phyloP scores from a whole-genome alignment of 2,888 invertebrate genomes.

The Himalopsyche tibetana region DNA sequence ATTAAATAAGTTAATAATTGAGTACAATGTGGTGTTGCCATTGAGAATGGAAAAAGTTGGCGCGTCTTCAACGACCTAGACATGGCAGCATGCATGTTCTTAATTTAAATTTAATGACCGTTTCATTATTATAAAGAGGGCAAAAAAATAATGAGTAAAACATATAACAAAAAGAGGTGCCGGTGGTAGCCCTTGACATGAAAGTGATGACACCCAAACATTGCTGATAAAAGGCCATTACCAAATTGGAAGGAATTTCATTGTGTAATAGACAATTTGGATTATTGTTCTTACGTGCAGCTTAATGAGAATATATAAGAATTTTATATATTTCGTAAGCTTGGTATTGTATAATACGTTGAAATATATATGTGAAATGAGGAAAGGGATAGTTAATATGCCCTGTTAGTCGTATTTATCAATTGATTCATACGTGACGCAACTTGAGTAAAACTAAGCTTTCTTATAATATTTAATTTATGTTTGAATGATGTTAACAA shows the following conservation, averaged over 20 bases:
- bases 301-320: neutral
- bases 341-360: too few relatives aligned
- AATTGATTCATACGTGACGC: too few relatives aligned
- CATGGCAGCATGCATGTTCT: constrained; percentile 23
- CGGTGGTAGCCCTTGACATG: neutral
- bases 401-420: too few relatives aligned
- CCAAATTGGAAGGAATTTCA: neutral
- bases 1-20: neutral
- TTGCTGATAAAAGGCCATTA: neutral
- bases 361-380: too few relatives aligned
- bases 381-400: too few relatives aligned
- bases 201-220: constrained; percentile 36
- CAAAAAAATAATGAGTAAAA: neutral
- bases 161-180: neutral
- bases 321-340: neutral
- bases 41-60: constrained; percentile 33
- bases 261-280: neutral
- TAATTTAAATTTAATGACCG: constrained; percentile 25
- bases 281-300: neutral
- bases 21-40: neutral
- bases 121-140: constrained; percentile 33
- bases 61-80: constrained; percentile 32
- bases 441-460: too few relatives aligned
- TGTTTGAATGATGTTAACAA: too few relatives aligned
- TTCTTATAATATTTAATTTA: too few relatives aligned